A percentile compares a stretch with the other conserved stretches of the same genome.
These are phyloP conservation scores for Hanleya hanleyi DNA, from an alignment of 2,888 invertebrate genomes.

Conservation along the genomic window DNA sequence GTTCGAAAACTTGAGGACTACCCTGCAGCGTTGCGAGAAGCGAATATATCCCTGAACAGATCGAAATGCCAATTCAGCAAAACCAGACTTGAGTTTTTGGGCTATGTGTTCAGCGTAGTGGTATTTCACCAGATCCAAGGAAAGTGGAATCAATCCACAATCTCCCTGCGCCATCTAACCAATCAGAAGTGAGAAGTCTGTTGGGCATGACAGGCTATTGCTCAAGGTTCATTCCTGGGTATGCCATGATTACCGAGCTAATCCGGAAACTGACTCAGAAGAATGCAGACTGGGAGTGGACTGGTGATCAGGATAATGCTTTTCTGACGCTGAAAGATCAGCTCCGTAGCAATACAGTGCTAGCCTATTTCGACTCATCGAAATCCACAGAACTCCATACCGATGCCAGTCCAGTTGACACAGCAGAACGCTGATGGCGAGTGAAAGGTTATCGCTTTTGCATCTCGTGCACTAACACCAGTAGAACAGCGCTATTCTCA, in stretches of 20 bases:
- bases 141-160: constrained; percentile 11
- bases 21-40: constrained; percentile 25
- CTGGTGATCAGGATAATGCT: constrained; percentile 4
- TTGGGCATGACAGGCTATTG: constrained; percentile 19
- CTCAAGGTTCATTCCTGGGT: constrained; percentile 18
- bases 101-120: constrained; percentile 4
- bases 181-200: constrained; percentile 19
- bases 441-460: neutral
- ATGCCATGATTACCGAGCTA: constrained; percentile 17
- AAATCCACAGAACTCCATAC: constrained; percentile 12
- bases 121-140: constrained; percentile 11
- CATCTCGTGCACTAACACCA: constrained; percentile 8
- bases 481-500: constrained; percentile 29
- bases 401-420: constrained; percentile 28
- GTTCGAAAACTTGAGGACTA: constrained; percentile 15
- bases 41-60: constrained; percentile 22
- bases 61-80: constrained; percentile 24
- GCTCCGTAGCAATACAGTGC: constrained; percentile 23
- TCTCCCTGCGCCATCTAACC: constrained; percentile 1
- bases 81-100: neutral
- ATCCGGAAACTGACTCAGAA: constrained; percentile 15
- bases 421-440: constrained; percentile 11
- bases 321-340: neutral
- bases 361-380: constrained; percentile 15
- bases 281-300: constrained; percentile 11